Evolutionary conservation across 1,140 invertebrate genomes (phyloP).

Genomic region (Aphis gossypii): DNA sequence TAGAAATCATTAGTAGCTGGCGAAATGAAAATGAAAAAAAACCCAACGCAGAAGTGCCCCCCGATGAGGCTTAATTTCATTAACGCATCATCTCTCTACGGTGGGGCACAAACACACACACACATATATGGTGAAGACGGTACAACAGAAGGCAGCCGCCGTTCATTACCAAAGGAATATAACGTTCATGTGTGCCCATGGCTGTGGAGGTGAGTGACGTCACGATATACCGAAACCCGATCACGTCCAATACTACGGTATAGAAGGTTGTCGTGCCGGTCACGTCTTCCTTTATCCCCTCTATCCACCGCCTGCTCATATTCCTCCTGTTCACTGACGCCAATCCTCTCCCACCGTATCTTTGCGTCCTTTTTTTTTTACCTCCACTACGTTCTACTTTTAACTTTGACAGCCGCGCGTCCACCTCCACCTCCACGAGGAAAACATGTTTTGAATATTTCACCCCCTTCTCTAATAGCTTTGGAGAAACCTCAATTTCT

Average conservation of each 20-base stretch:
- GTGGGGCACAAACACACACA: neutral
- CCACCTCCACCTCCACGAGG: neutral
- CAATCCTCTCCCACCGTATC: neutral
- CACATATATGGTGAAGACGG: neutral
- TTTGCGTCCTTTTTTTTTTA: slow-evolving; percentile 48
- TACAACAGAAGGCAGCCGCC: slow-evolving; percentile 22
- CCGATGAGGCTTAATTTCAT: slow-evolving; percentile 52
- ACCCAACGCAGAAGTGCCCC: slow-evolving; percentile 37
- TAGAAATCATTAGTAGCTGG: slow-evolving; percentile 53
- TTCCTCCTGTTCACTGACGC: neutral
- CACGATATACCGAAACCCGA: slow-evolving; percentile 56
- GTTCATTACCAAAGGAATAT: slow-evolving; percentile 53
- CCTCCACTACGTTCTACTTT: slow-evolving; percentile 53
- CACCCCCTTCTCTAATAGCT: slow-evolving; percentile 46
- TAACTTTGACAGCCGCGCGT: slow-evolving; percentile 51
- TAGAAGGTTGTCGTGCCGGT: slow-evolving; percentile 56
- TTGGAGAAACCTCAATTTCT: slow-evolving; percentile 55
- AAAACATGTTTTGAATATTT: slow-evolving; percentile 57
- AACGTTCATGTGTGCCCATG: slow-evolving; percentile 36
- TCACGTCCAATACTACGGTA: slow-evolving; percentile 51
- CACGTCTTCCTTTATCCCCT: slow-evolving; percentile 55
- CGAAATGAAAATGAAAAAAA: slow-evolving; percentile 53
- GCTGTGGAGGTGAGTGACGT: slow-evolving; percentile 33
- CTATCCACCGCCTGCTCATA: neutral
- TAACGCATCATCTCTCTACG: slow-evolving; percentile 35